These are phyloP conservation scores for Neodiprion virginianus DNA, from an alignment of 1,140 invertebrate genomes.

Conservation along the genomic window DNA sequence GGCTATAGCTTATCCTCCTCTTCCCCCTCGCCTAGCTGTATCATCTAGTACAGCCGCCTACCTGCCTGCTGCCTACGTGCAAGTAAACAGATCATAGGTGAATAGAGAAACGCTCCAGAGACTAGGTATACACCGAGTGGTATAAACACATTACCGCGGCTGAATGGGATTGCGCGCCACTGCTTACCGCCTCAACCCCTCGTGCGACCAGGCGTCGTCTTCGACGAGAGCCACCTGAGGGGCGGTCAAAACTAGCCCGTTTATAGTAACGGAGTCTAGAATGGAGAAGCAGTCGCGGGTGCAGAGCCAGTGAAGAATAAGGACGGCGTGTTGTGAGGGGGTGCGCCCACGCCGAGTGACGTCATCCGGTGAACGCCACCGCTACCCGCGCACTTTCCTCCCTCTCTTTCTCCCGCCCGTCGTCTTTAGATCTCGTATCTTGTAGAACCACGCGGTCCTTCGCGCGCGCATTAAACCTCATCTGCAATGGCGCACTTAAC, in stretches of 20 bases:
- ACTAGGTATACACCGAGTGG: neutral
- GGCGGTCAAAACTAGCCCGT: neutral
- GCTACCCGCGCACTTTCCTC: slow-evolving; percentile 10
- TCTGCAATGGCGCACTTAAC: too few relatives aligned
- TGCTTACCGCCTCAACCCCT: neutral
- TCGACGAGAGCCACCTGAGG: neutral
- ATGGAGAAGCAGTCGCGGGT: neutral
- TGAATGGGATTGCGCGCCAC: neutral
- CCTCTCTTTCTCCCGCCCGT: neutral
- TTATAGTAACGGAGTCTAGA: neutral
- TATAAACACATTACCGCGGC: neutral
- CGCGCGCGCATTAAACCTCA: neutral
- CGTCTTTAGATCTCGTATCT: neutral
- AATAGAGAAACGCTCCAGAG: neutral
- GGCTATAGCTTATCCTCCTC: neutral
- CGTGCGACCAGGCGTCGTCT: neutral
- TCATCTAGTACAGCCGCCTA: neutral
- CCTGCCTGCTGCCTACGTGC: slow-evolving; percentile 1
- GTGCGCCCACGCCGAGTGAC: slow-evolving; percentile 55
- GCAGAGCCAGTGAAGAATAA: neutral
- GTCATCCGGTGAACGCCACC: slow-evolving; percentile 53
- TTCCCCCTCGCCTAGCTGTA: neutral
- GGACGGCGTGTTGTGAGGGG: slow-evolving; percentile 38
- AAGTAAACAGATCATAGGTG: neutral
- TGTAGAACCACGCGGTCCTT: neutral